Conservation (phyloP, 2,113 vertebrate species). For the Pseudois nayaur region DNA sequence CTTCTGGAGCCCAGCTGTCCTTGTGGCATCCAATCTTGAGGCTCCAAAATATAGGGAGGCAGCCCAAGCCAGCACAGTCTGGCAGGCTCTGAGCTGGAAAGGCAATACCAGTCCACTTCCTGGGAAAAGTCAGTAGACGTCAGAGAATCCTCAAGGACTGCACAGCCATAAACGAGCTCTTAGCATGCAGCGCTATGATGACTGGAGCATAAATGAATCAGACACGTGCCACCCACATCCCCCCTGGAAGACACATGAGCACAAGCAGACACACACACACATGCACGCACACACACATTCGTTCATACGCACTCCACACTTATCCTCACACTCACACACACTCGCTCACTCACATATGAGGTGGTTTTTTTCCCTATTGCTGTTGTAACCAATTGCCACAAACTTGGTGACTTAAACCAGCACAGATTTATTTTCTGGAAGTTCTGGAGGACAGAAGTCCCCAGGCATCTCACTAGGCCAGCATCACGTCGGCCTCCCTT, state of each 20-base stretch:
- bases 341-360: background rate
- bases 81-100: background rate
- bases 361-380: background rate
- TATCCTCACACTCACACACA: background rate
- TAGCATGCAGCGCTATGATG: rapidly evolving
- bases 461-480: background rate
- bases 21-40: background rate
- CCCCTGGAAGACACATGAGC: background rate
- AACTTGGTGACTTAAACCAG: background rate
- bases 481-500: background rate
- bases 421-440: background rate
- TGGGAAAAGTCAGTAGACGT: rapidly evolving
- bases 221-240: background rate
- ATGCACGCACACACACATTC: background rate
- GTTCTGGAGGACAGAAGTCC: background rate
- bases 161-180: background rate
- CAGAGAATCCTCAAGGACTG: background rate
- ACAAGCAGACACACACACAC: background rate
- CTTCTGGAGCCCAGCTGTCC: background rate
- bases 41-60: too few species aligned
- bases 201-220: background rate
- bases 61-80: background rate
- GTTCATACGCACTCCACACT: background rate
- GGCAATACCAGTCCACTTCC: background rate
- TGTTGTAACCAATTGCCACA: background rate